Evolutionary conservation across 2,113 vertebrate genomes (phyloP), one percentile per base, ranked within the genome.

Genomic region (Campylomormyrus tamandua): DNA sequence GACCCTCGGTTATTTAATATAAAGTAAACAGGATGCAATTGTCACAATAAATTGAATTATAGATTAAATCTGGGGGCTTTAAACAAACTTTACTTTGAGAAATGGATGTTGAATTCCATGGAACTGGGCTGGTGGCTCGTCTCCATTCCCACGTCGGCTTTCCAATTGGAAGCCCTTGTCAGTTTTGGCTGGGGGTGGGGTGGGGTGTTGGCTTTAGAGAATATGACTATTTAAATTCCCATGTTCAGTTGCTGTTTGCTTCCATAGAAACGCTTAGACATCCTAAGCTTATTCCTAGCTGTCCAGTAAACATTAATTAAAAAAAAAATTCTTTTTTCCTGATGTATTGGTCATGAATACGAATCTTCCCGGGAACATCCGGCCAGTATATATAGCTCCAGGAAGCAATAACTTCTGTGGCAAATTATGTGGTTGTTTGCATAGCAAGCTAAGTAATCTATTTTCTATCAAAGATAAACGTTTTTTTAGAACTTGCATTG

Each of bases 391-490:
- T 95, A 95, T 95, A 96, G 95, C 95, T 94, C 93, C 95, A 97
- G 97, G 96, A 97, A 97, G 95, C 94, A 93, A 94, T 96, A 94
- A 96, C 94, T 97, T 95, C 94, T 96, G 90, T 93, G 93, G 94
- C 93, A 96, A 96, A 96, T 97, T 95, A 95, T 94, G 94, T 92
- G 93, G 88, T 92, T 96, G 93, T 97, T 98, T 97, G 96, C 93
- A 95, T 95, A 95, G 92, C 91, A 84, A 90, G 91, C 92, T 95
- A 93, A 96, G 94, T 95, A 95, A 96, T 97, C 96, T 95, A 95
- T 95, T 96, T 96, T 95, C 94, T 96, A 97, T 96, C 94, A 96
- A 96, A 97, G 96, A 97, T 97, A 97, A 97, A 97, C 93, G 94
- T 83, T 89, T 88, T 88, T 21, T 95, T 93, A 94, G 95, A 96